A percentile compares a stretch with the other conserved stretches of the same genome.
These are phyloP conservation scores for Euphydryas editha DNA, from an alignment of 2,888 invertebrate species.

Conservation along the genomic window DNA sequence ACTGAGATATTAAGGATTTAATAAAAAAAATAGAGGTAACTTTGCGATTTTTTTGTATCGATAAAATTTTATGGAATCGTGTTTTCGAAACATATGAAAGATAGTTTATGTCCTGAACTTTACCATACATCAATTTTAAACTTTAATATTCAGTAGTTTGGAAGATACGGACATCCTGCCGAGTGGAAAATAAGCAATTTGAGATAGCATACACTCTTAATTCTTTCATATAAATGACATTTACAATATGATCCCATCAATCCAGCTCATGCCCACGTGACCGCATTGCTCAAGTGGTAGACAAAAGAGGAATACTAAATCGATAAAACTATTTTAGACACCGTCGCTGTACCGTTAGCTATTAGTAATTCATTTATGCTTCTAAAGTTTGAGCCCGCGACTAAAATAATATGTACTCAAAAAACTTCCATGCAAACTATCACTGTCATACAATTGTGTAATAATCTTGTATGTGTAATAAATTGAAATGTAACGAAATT, in stretches of 20 bases:
- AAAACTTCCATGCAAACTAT: background rate
- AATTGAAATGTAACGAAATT: background rate
- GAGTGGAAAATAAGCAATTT: no score
- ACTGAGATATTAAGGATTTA: background rate
- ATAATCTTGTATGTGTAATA: background rate
- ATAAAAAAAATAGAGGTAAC: background rate
- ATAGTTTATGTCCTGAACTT: no score
- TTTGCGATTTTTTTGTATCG: no score
- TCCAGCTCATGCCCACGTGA: slow-evolving; percentile 12
- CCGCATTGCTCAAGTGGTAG: slow-evolving; percentile 25
- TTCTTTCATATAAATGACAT: background rate
- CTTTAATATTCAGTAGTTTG: no score
- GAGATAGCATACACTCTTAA: no score
- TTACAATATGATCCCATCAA: slow-evolving; percentile 10
- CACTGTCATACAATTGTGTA: background rate
- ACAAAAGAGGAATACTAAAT: slow-evolving; percentile 27
- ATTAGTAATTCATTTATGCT: slow-evolving; percentile 39
- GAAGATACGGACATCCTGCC: no score
- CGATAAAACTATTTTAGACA: slow-evolving; percentile 30
- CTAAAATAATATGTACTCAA: slow-evolving; percentile 11
- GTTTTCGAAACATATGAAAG: no score
- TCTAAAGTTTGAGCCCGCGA: slow-evolving; percentile 21
- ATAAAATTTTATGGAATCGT: no score
- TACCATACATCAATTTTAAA: no score
- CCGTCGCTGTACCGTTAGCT: slow-evolving; percentile 34